Conservation (phyloP, 2,888 invertebrate species). For the Carpatolechia fugitivella region DNA sequence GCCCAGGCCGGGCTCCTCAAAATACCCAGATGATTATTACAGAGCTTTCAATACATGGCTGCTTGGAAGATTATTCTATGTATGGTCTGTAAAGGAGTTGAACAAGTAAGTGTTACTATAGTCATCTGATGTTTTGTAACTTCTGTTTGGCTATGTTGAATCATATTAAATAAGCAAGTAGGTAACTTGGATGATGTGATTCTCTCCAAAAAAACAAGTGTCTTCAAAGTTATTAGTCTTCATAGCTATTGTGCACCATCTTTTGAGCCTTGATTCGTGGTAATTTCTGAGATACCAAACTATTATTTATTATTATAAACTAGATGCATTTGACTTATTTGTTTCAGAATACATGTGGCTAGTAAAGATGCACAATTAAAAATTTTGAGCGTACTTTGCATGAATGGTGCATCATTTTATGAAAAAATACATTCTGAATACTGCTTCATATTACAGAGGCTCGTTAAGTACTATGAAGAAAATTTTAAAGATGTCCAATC, state of each 20-base stretch:
- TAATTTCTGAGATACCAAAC: no score
- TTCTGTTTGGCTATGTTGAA: background rate
- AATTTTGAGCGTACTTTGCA: conserved; percentile 73
- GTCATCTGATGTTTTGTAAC: no score
- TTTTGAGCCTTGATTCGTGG: no score
- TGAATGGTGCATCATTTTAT: conserved; percentile 73
- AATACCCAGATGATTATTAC: conserved; percentile 67
- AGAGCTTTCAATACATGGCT: conserved; percentile 82
- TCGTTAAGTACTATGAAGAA: conserved; percentile 64
- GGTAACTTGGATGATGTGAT: no score
- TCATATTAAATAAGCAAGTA: background rate
- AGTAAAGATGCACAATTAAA: conserved; percentile 78
- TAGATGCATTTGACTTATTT: no score
- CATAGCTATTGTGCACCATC: no score
- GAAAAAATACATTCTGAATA: conserved; percentile 72
- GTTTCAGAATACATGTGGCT: conserved; percentile 70
- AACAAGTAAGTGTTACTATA: conserved; percentile 63
- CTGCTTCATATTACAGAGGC: conserved; percentile 52
- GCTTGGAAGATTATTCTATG: conserved; percentile 82
- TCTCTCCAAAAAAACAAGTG: no score
- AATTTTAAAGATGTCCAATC: conserved; percentile 24
- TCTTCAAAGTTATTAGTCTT: no score
- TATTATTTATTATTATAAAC: no score
- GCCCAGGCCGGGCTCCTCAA: conserved; percentile 61
- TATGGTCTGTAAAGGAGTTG: conserved; percentile 77